Base-by-base conservation (phyloP, 2,797 vertebrate species). In the Acanthis flammea region DNA sequence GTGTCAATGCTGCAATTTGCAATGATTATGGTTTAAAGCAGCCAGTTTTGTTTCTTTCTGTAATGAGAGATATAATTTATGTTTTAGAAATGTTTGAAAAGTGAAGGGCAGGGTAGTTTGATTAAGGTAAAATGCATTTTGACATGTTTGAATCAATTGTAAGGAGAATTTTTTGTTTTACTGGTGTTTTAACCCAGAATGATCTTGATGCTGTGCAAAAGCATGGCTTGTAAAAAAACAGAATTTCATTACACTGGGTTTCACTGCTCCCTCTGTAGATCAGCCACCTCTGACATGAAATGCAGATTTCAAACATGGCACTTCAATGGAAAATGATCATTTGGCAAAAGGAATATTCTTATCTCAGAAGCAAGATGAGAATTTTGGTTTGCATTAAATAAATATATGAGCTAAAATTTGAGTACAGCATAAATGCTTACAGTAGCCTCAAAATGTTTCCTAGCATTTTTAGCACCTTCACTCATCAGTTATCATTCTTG, bases 21-120 rank as follows among this genome's bases (percentile, higher is more conserved):
- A 66, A 80, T 89, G 80, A 95, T 96, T 94, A 91, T 60, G 84
- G 87, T 53, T 94, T 95, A 85, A 88, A 24, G 95, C 68, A 97
- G 65, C 67, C 87, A 90, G 90, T 92, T 73, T 94, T 83, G 85
- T 96, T 92, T 92, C 58, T 30, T 92, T 91, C 86, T 85, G 79
- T 94, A 92, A 96, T 41, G 15, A 30, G 88, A 92, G 92, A 91
- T 88, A 83, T 48, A 91, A 96, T 96, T 92, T 85, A 89, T 91
- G 63, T 80, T 97, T 96, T 94, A 94, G 88, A 86, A 95, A 92
- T 86, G 79, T 96, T 95, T 96, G 78, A 88, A 91, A 93, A 95
- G 90, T 51, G 55, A 80, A 76, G 89, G 79, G 58, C 80, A 94
- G 75, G n/a, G 77, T 82, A 95, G 67, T 88, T 89, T 95, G 91